phyloP scores from a whole-genome alignment of 2,888 invertebrate genomes.

The Macroteleia sp. region DNA sequence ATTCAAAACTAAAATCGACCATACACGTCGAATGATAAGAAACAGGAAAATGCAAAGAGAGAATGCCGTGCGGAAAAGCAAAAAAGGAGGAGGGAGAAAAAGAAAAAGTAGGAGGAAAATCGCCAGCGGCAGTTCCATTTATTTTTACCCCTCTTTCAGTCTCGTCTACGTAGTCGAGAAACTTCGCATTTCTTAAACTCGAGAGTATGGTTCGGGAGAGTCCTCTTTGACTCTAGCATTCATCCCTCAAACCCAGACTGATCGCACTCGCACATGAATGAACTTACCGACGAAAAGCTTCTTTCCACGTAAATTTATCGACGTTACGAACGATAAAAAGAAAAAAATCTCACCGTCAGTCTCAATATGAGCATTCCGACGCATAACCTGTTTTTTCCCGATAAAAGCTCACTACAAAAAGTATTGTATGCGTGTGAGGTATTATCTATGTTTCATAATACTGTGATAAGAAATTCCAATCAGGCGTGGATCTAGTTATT shows the following conservation, averaged over 20 bases:
- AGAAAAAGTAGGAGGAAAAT: slow-evolving; percentile 43
- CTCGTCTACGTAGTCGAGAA: slow-evolving; percentile 68
- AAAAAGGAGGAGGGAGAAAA: slow-evolving; percentile 35
- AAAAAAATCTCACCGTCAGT: neutral
- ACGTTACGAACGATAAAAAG: slow-evolving; percentile 20
- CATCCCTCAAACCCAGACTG: slow-evolving; percentile 54
- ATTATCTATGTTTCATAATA: slow-evolving; percentile 14
- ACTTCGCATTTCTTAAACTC: slow-evolving; percentile 77
- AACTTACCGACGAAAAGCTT: slow-evolving; percentile 72
- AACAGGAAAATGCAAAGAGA: slow-evolving; percentile 47
- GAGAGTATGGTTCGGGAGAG: slow-evolving; percentile 61
- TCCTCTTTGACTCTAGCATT: slow-evolving; percentile 43
- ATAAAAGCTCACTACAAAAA: neutral
- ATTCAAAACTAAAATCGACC: slow-evolving; percentile 35
- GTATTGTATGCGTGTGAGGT: slow-evolving; percentile 27
- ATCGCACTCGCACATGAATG: slow-evolving; percentile 72
- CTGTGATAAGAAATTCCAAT: too few species aligned
- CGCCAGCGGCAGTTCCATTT: slow-evolving; percentile 74
- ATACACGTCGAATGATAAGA: slow-evolving; percentile 29
- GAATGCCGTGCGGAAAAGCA: slow-evolving; percentile 28
- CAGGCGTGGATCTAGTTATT: too few species aligned
- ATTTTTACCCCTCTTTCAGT: slow-evolving; percentile 67
- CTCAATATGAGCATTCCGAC: slow-evolving; percentile 23
- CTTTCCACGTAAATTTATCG: slow-evolving; percentile 69
- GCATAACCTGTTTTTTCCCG: slow-evolving; percentile 9